Evolutionary conservation across 1,140 invertebrate species (phyloP), one percentile per base, ranked within the genome.

Genomic region (Rhagoletis zephyria): DNA sequence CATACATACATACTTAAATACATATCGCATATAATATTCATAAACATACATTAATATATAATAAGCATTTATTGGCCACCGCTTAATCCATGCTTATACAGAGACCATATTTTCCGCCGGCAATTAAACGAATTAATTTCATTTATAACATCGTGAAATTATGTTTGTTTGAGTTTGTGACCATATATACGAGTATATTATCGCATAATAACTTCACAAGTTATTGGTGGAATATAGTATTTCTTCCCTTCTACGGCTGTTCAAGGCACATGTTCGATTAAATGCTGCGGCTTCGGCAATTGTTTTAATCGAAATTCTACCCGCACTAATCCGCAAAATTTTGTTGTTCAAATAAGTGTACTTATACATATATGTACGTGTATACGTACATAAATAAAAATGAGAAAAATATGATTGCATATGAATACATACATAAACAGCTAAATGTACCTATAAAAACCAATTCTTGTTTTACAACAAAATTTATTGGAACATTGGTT

Each of bases 51-150:
- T 63, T 45, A 74, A 81, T 74, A 30, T 30, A 16, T 56, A 9
- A 6, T 51, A 19, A 12, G 16, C 48, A 59, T 81, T 81, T 81
- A 81, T 81, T 81, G 67, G 74, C 74, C 48, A 81, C n/a, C 74
- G 16, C n/a, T 81, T 81, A 81, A 81, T 81, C 48, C 51, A 9
- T 56, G 45, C 70, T 81, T n/a, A 81, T 12, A 81, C n/a, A 81
- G 14, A 45, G 10, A 59, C 48, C 74, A 56, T 81, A 81, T 81
- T 81, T 81, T 81, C 48, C 14, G 48, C 16, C 56, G 74, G 74
- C 74, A 81, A 81, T 81, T 81, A 81, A 81, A 81, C 74, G 74
- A 56, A 81, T 81, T 81, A 81, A 81, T 81, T 81, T 81, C 74
- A 81, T 81, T 81, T 81, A 81, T 56, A 59, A 81, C 74, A 81